Conservation (phyloP, 2,888 invertebrate genomes). For the Nezara viridula region DNA sequence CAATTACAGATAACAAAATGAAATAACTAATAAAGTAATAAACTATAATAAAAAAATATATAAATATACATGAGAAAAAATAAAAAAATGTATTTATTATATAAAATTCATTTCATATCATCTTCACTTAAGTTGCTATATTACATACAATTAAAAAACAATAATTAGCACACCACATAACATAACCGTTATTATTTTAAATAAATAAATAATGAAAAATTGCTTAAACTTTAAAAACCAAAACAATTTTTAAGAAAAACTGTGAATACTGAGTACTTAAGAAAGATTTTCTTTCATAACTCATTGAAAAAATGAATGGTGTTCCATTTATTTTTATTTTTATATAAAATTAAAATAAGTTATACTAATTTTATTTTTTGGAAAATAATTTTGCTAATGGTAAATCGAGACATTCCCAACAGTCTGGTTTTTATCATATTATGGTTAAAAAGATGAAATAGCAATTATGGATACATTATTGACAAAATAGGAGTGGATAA, state of each 20-base stretch:
- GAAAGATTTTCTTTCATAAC: neutral
- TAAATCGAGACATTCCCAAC: too few species aligned
- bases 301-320: neutral
- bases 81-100: neutral
- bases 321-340: too few species aligned
- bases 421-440: too few species aligned
- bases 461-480: too few species aligned
- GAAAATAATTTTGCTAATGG: too few species aligned
- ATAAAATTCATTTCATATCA: neutral
- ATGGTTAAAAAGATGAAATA: too few species aligned
- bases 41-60: too few species aligned
- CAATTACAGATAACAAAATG: neutral
- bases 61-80: neutral
- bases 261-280: neutral
- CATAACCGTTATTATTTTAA: neutral
- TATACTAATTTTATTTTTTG: too few species aligned
- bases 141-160: neutral
- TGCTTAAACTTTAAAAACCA: neutral
- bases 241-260: neutral
- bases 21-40: neutral
- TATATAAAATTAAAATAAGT: too few species aligned
- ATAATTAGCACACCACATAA: neutral
- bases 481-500: too few species aligned
- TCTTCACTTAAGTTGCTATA: neutral
- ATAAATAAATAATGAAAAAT: neutral